phyloP scores from a whole-genome alignment of 2,113 vertebrate species.

The Semicossyphus pulcher region DNA sequence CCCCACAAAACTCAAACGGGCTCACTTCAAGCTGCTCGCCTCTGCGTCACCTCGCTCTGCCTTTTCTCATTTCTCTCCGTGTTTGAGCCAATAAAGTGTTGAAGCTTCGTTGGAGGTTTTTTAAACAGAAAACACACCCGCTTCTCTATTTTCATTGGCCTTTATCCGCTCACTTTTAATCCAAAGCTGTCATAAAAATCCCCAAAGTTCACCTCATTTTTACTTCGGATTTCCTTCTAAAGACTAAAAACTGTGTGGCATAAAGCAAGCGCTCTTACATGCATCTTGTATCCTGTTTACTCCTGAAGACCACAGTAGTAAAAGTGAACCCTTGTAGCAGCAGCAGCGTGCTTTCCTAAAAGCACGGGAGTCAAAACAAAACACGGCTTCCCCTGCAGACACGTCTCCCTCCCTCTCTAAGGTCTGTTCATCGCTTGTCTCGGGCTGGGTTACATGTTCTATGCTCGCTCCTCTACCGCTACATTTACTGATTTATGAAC shows the following conservation, averaged over 20 bases:
- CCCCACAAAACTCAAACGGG: constrained; percentile 10
- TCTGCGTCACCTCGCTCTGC: background rate
- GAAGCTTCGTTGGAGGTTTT: no score
- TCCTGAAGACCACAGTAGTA: constrained; percentile 14
- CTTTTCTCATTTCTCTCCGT: background rate
- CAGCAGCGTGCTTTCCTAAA: constrained; percentile 20
- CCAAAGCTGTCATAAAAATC: background rate
- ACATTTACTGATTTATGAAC: constrained; percentile 49
- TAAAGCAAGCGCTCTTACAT: background rate
- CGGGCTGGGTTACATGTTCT: constrained; percentile 2
- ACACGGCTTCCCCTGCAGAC: constrained; percentile 31
- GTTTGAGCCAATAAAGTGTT: background rate
- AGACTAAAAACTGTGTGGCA: background rate
- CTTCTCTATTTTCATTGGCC: background rate
- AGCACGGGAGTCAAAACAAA: constrained; percentile 33
- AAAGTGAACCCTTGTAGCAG: constrained; percentile 28
- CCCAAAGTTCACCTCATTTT: background rate
- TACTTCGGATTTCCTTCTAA: constrained; percentile 4
- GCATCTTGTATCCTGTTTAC: background rate
- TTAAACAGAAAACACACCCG: no score
- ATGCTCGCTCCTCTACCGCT: constrained; percentile 13
- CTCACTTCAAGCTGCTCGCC: constrained; percentile 1
- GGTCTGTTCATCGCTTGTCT: constrained; percentile 18
- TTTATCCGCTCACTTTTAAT: background rate
- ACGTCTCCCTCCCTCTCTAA: constrained; percentile 5